Conservation (phyloP, 2,888 invertebrate genomes). For the Odontothrips loti region DNA sequence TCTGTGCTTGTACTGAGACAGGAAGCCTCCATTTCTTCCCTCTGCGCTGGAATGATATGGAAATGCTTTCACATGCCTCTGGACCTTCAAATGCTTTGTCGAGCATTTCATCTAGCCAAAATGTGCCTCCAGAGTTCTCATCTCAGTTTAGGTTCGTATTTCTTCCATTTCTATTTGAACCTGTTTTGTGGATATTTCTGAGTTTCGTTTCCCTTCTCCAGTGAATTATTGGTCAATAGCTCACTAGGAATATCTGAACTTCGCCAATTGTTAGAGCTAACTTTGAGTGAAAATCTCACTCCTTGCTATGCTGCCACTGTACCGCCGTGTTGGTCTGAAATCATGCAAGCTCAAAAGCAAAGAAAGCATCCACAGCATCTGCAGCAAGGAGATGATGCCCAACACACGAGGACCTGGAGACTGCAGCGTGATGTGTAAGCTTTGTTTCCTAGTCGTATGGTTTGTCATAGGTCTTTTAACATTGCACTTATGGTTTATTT, state of each 20-base stretch:
- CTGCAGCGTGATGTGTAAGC: constrained; percentile 74
- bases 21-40: constrained; percentile 81
- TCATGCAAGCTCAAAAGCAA: constrained; percentile 87
- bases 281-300: constrained; percentile 67
- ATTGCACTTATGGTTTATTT: background rate
- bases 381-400: constrained; percentile 62
- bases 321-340: constrained; percentile 89
- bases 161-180: background rate
- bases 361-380: constrained; percentile 79
- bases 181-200: background rate
- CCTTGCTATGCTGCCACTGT: constrained; percentile 79
- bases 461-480: background rate
- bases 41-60: constrained; percentile 61
- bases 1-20: constrained; percentile 76
- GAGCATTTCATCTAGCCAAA: background rate
- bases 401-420: constrained; percentile 81
- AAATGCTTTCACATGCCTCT: background rate
- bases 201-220: constrained; percentile 32
- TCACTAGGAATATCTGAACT: constrained; percentile 48
- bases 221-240: constrained; percentile 43
- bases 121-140: constrained; percentile 15
- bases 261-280: constrained; percentile 66
- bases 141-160: background rate
- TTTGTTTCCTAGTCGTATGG: constrained; percentile 27
- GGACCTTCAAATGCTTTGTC: background rate